Percentiles rank a stretch among this genome's conserved stretches.
phyloP scores from a whole-genome alignment of 2,888 invertebrate genomes.

The Cantharis rustica region DNA sequence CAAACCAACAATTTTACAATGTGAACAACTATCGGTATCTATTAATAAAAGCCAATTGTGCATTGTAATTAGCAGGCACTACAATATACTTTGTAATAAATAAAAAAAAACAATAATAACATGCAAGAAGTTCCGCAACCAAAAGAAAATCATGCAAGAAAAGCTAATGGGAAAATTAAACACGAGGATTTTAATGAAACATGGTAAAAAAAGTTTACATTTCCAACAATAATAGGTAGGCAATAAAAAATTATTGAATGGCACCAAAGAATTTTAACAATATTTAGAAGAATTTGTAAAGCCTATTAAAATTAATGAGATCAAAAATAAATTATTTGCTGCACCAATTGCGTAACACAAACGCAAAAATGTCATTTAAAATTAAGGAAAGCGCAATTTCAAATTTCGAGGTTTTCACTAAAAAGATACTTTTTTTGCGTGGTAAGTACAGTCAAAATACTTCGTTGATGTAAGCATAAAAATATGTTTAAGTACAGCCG shows the following conservation, averaged over 20 bases:
- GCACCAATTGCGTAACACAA: not conserved
- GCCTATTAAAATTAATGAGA: not conserved
- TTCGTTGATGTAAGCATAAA: not conserved
- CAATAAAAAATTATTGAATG: conserved; percentile 4
- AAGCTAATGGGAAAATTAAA: not conserved
- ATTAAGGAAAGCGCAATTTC: not conserved
- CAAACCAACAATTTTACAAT: not conserved
- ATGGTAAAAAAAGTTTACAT: conserved; percentile 28
- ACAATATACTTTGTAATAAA: not conserved
- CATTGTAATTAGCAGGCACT: not conserved
- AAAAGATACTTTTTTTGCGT: not conserved
- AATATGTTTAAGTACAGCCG: conserved; percentile 8
- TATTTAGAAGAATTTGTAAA: not conserved
- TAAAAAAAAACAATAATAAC: conserved; percentile 4
- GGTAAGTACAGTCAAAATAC: not conserved
- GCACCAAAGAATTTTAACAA: not conserved
- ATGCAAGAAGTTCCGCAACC: conserved; percentile 17
- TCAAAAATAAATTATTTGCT: not conserved
- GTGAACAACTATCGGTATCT: not conserved
- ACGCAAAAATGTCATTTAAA: not conserved
- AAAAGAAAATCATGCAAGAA: conserved; percentile 10
- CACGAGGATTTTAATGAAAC: not conserved
- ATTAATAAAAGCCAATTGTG: not conserved
- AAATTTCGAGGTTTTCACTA: not conserved
- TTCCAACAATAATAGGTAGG: conserved; percentile 18